Evolutionary conservation across 2,113 vertebrate species (phyloP).

Genomic region (Sylvilagus bachmani): DNA sequence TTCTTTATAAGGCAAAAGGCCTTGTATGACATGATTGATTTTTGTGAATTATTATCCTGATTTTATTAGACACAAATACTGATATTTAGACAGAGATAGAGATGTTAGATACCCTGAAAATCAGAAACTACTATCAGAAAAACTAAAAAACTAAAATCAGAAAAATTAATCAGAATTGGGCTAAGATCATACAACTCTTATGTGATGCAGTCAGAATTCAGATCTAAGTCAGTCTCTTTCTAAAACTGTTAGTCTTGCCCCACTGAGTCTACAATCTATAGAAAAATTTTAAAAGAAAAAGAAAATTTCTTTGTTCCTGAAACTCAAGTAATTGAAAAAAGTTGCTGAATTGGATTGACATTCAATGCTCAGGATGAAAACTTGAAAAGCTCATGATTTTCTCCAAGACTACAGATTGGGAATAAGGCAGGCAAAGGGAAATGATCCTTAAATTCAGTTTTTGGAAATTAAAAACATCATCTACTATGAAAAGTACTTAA

Average conservation of each 20-base stretch:
- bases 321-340: background rate
- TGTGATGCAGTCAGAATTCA: background rate
- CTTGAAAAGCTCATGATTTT: background rate
- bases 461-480: constrained; percentile 59
- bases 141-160: no score
- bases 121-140: background rate
- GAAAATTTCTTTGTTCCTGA: background rate
- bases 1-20: no score
- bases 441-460: constrained; percentile 55
- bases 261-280: background rate
- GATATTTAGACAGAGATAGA: background rate
- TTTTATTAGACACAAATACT: background rate
- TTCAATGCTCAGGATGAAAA: background rate
- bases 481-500: constrained; percentile 53
- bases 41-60: constrained; percentile 11
- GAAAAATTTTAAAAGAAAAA: background rate
- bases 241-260: background rate
- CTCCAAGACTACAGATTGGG: background rate
- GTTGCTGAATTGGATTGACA: background rate
- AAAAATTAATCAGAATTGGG: background rate
- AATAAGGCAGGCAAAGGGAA: background rate
- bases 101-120: background rate
- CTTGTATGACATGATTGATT: background rate
- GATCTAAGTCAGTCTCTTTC: background rate
- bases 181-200: background rate